Evolutionary conservation across 1,140 invertebrate species (phyloP).

Genomic region (Nasonia giraulti): DNA sequence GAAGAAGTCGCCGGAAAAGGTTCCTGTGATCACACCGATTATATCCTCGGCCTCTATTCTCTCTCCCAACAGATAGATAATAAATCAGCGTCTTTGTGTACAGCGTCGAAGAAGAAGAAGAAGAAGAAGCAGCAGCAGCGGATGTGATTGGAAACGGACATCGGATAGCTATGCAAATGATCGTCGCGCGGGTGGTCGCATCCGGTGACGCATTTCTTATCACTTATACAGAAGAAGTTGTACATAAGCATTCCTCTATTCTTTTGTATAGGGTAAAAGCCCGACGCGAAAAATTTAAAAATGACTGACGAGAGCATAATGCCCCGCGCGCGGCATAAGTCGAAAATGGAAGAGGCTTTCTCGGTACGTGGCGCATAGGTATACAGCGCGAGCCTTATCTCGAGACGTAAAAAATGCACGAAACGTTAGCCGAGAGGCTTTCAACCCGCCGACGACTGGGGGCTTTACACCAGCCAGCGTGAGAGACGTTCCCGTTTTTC

Average conservation of each 20-base stretch:
- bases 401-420: not conserved
- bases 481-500: not conserved
- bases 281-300: not conserved
- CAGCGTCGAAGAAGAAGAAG: not conserved
- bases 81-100: not conserved
- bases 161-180: not conserved
- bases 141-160: not conserved
- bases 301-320: not conserved
- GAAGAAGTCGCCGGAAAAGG: not conserved
- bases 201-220: not conserved
- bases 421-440: not conserved
- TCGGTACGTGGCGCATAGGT: too few species aligned
- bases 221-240: too few species aligned
- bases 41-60: not conserved
- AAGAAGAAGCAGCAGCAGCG: too few species aligned
- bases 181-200: too few species aligned
- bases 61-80: not conserved
- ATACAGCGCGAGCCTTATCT: not conserved
- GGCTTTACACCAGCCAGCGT: not conserved
- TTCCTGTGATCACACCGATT: not conserved
- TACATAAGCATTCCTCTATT: too few species aligned
- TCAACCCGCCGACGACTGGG: not conserved
- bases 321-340: not conserved
- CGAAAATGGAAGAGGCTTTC: conserved; percentile 3
- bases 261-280: too few species aligned